Base-by-base conservation (phyloP, 2,888 invertebrate genomes). In the Scrobipalpa costella region DNA sequence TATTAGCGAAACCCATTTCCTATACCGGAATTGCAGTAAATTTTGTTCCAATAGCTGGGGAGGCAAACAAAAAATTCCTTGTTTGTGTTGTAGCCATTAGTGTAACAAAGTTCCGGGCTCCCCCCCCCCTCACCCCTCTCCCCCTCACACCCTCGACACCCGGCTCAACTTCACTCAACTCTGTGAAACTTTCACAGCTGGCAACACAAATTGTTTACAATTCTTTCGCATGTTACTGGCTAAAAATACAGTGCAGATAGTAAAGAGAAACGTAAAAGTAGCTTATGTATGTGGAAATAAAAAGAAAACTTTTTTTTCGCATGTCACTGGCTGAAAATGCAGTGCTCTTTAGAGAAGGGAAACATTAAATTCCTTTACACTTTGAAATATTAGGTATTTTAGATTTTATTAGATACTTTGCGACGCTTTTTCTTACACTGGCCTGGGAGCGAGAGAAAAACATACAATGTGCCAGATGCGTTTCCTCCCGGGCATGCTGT, bases 41-140 rank as follows among this genome's bases (percentile, higher is more conserved):
- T 44, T 44, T 44, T 44, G 44, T 44, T n/a, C 44, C 44, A 44
- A 44, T 44, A 44, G 44, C n/a, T n/a, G 44, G n/a, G 44, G 44
- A 44, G 44, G 44, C 13, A 21, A 74, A 74, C 78, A 78, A 80
- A 78, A 78, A 78, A 77, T 73, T 70, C 69, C 71, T 67, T 75
- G 78, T 80, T 81, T 78, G 79, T 81, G 74, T 79, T 71, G 72
- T 70, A 68, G 73, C 73, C 75, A 65, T 65, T 65, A 63, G 60
- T 36, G 62, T 62, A 64, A 59, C 62, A 36, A 62, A 63, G 63
- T 67, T 66, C 67, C 67, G 66, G 63, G 40, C 58, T 21, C 11
- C n/a, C 59, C n/a, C 49, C 15, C 55, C 61, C 52, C 62, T 50
- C 65, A 49, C 44, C 64, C 58, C 66, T 64, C 60, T 57, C 61